phyloP scores from a whole-genome alignment of 2,113 vertebrate species.

The Prinia subflava region DNA sequence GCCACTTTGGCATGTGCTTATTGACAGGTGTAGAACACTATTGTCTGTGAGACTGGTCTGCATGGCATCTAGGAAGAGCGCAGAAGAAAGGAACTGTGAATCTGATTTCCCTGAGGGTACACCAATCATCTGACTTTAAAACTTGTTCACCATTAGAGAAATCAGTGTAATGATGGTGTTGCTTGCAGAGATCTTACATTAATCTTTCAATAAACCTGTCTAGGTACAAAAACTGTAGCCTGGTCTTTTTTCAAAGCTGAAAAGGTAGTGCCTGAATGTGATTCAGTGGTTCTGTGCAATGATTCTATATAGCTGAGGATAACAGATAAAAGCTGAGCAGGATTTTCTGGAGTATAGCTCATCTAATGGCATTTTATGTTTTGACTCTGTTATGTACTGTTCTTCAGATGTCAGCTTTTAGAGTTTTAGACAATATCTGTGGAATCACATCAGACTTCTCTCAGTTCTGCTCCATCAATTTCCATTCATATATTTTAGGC shows the following conservation, averaged over 20 bases:
- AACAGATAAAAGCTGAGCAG: not conserved
- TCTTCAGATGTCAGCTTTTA: not conserved
- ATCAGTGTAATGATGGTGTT: not conserved
- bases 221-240: not conserved
- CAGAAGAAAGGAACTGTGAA: not conserved
- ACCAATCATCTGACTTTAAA: not conserved
- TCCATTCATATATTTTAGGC: not conserved
- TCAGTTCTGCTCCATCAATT: not conserved
- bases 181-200: not conserved
- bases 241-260: not conserved
- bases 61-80: not conserved
- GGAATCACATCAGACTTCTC: not conserved
- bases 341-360: not conserved
- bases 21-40: not conserved
- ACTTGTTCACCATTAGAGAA: not conserved
- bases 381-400: not conserved
- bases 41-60: not conserved
- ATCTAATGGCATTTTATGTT: not conserved
- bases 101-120: not conserved
- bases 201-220: not conserved
- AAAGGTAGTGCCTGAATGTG: not conserved
- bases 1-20: not conserved
- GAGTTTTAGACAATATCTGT: not conserved
- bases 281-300: not conserved
- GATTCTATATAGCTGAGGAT: not conserved